Percentiles rank a stretch among this genome's conserved stretches.
Conservation (phyloP, 1,140 invertebrate genomes). For the Mycetomoellerius zeteki region DNA sequence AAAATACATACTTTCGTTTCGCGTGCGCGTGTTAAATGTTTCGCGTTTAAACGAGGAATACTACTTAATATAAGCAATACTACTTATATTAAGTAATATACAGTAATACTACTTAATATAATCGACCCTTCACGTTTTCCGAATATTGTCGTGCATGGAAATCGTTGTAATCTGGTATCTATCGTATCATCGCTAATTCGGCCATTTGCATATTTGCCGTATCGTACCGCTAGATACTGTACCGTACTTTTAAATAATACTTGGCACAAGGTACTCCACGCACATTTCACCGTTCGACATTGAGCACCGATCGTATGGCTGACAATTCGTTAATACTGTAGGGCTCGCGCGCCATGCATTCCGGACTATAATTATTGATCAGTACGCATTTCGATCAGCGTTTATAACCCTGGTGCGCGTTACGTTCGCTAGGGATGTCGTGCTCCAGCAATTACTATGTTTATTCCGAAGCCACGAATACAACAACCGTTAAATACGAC, state of each 20-base stretch:
- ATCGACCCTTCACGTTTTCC: slow-evolving; percentile 9
- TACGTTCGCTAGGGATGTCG: background rate
- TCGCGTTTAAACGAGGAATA: background rate
- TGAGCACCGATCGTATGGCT: slow-evolving; percentile 19
- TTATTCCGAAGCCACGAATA: slow-evolving; percentile 35
- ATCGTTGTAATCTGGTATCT: slow-evolving; percentile 10
- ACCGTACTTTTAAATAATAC: slow-evolving; percentile 39
- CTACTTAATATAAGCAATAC: background rate
- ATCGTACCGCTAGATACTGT: slow-evolving; percentile 2
- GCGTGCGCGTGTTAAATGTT: background rate
- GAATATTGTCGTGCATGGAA: slow-evolving; percentile 22
- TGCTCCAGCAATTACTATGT: slow-evolving; percentile 41
- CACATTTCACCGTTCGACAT: slow-evolving; percentile 1
- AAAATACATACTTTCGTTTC: background rate
- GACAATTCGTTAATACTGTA: slow-evolving; percentile 50
- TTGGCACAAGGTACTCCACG: background rate
- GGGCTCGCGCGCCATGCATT: background rate
- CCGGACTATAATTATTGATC: slow-evolving; percentile 31
- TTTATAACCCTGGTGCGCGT: slow-evolving; percentile 16
- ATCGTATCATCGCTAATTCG: background rate
- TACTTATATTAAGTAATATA: too few species aligned
- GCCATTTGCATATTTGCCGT: slow-evolving; percentile 38
- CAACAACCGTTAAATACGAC: slow-evolving; percentile 37
- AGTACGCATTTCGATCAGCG: slow-evolving; percentile 34
- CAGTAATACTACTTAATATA: background rate